Percentiles rank a stretch among this genome's conserved stretches.
These are phyloP conservation scores for Drosophila austrosaltans DNA, from an alignment of 2,888 invertebrate genomes.

Conservation along the genomic window DNA sequence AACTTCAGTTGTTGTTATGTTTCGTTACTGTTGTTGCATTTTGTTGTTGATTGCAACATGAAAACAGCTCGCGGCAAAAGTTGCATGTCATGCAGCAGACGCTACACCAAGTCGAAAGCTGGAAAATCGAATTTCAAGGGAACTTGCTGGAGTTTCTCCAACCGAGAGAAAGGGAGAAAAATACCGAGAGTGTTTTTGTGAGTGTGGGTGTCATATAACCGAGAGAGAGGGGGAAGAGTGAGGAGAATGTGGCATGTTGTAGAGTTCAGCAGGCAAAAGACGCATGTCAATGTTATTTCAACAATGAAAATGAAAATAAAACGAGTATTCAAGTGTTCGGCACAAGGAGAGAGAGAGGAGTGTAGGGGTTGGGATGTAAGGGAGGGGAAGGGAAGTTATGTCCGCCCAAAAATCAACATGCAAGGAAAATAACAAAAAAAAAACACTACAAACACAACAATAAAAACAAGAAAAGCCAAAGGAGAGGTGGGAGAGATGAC, in stretches of 20 bases:
- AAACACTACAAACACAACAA: conserved; percentile 28
- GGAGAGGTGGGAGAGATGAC: background rate
- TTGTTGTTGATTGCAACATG: conserved; percentile 59
- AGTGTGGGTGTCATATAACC: background rate
- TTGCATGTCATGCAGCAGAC: conserved; percentile 77
- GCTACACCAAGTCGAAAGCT: conserved; percentile 64
- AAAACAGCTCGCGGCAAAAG: conserved; percentile 64
- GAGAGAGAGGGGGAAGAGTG: conserved; percentile 3
- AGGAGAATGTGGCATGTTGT: conserved; percentile 1
- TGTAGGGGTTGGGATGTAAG: conserved; percentile 15
- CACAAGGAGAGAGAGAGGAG: conserved; percentile 14
- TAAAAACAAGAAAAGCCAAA: conserved; percentile 13
- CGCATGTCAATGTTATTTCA: conserved; percentile 79
- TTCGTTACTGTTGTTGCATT: conserved; percentile 12
- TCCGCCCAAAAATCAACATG: conserved; percentile 73
- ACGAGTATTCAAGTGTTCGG: conserved; percentile 28
- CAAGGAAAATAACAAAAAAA: conserved; percentile 42
- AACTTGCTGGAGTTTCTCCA: conserved; percentile 17
- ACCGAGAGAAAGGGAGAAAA: background rate
- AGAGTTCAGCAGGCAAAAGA: conserved; percentile 57
- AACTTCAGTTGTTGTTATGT: conserved; percentile 51
- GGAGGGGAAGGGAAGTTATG: conserved; percentile 50
- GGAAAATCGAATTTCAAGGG: conserved; percentile 67
- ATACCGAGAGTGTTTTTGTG: background rate
- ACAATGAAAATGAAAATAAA: conserved; percentile 65